Base-by-base conservation (phyloP, 2,797 vertebrate genomes). In the Ctenopoma multispine region DNA sequence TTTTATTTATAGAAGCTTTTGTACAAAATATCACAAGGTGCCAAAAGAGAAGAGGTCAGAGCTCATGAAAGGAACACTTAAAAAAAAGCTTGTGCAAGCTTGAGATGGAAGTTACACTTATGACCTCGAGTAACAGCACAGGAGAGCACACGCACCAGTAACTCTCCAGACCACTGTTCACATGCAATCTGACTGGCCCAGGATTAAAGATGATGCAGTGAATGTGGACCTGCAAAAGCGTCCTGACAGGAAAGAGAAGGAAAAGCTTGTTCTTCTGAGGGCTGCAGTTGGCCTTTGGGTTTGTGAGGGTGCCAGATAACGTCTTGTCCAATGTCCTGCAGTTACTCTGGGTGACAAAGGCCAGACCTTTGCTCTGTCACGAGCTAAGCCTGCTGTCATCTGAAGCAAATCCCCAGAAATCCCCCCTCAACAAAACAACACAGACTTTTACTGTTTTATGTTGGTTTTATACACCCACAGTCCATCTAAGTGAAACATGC, bases 301-400 rank as follows among this genome's bases (percentile, higher is more conserved):
- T 69, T 85, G 87, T 77, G 74, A 75, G 75, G 80, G 70, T 79
- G 86, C 85, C 85, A 86, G 90, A 90, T 88, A 88, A 87, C 69
- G 87, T 88, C 86, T 83, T 20, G 57, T 83, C 78, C 79, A 77
- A 83, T 84, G 81, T 86, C 89, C 75, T 80, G 83, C 77, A 79
- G 85, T 86, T 81, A 75, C 81, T 88, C 83, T 55, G 64, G 64
- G 82, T 90, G 91, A 93, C 86, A 90, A 76, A 90, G 88, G 73
- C 78, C 91, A 94, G 92, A 71, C 79, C 83, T 87, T 83, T 67
- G 76, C 79, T 77, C 81, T 86, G 90, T 92, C 88, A 87, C 84
- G 18, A 71, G 73, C 66, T 87, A 89, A 90, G 82, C 77, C 77
- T 65, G 67, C 85, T 79, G 83, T 88, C 89, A 84, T 89, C 81